Evolutionary conservation across 2,113 vertebrate species (phyloP).

Genomic region (Ahaetulla prasina): DNA sequence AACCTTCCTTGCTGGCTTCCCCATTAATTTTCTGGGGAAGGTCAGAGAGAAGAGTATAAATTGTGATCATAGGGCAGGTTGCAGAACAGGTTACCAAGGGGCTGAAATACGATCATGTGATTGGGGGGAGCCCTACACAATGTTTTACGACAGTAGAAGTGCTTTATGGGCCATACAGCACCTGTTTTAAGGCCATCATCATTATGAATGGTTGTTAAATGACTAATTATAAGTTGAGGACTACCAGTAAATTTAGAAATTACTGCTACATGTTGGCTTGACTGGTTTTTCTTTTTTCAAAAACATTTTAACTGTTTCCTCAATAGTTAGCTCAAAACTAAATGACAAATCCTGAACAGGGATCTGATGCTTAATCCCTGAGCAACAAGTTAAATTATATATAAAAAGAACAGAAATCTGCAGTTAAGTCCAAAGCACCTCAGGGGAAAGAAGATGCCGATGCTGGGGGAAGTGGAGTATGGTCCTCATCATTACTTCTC

Average conservation of each 20-base stretch:
- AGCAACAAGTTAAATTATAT: neutral
- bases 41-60: neutral
- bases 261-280: neutral
- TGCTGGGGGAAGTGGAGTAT: conserved; percentile 82
- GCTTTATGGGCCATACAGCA: neutral
- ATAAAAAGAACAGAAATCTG: neutral
- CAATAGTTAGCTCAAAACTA: neutral
- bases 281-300: neutral
- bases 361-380: neutral
- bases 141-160: neutral
- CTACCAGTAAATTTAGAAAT: neutral
- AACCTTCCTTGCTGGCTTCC: neutral
- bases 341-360: neutral
- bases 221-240: too few species aligned
- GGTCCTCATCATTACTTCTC: conserved; percentile 80
- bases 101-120: neutral
- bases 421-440: conserved; percentile 64
- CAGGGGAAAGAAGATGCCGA: conserved; percentile 71
- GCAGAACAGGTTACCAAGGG: neutral
- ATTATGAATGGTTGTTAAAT: neutral
- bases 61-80: neutral
- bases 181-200: neutral
- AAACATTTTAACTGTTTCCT: neutral
- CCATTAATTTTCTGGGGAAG: neutral
- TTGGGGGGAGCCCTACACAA: neutral